Base-by-base conservation (phyloP, 1,140 invertebrate genomes). In the Asobara japonica region DNA sequence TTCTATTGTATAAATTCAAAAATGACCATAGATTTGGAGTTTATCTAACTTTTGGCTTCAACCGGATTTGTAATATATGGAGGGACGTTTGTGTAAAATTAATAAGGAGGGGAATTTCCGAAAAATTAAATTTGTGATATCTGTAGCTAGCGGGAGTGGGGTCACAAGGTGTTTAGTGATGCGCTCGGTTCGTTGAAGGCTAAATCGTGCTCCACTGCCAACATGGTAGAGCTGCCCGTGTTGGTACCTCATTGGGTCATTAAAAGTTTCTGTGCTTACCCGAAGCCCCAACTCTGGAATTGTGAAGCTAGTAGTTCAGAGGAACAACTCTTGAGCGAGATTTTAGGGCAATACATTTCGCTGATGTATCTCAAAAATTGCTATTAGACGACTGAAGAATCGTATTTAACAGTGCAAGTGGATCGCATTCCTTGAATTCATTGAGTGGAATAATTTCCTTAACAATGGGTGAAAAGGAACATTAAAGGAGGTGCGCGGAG, bases 231-330 rank as follows among this genome's bases (percentile, higher is more conserved):
- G 20, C 36, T 65, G 33, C 65, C 38, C 60, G 38, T 56, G 18
- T 25, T 25, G 22, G 45, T 22, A 51, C 61, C 67, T 78, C 75
- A 78, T 78, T 76, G 71, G 72, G 64, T 78, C 71, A 56, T 76
- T 78, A 76, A 78, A 74, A 72, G 36, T 74, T 48, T 61, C 36
- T 45, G 1, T 16, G n/a, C 45, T 65, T 18, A 45, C 25, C 51
- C n/a, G 31, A 27, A 18, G 30, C 16, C 8, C 20, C 22, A 29
- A 41, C 45, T 70, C 31, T 41, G 8, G 48, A 56, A 56, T 64
- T 71, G 51, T 62, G 45, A 18, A 69, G 16, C 27, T 8, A 45
- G 41, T 45, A 18, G 41, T 16, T 16, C n/a, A 45, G n/a, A 16
- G 41, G 3, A 16, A 45, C 7, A 25, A 62, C 48, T 70, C n/a